phyloP scores from a whole-genome alignment of 2,113 vertebrate species.

The Colius striatus region DNA sequence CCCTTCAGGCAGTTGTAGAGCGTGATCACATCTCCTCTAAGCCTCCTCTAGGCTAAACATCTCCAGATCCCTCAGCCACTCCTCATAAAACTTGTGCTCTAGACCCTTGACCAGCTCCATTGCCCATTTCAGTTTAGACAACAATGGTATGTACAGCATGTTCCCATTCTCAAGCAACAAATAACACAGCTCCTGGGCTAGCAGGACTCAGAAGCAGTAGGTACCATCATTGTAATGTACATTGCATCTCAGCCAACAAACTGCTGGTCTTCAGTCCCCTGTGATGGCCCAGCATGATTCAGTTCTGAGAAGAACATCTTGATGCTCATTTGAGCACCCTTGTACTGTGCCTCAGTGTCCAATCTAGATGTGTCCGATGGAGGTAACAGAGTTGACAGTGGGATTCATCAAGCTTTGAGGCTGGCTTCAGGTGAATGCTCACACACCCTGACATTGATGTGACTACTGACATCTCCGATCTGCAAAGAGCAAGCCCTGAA shows the following conservation, averaged over 20 bases:
- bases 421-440: background rate
- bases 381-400: background rate
- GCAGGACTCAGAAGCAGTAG: background rate
- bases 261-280: background rate
- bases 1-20: no score
- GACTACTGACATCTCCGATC: background rate
- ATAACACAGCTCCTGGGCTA: background rate
- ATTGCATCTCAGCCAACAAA: background rate
- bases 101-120: no score
- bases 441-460: background rate
- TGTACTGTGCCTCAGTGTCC: background rate
- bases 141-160: background rate
- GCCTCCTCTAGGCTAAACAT: no score
- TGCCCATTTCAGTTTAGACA: background rate
- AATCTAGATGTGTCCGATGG: background rate
- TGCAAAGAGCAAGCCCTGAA: background rate
- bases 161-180: no score
- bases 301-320: background rate
- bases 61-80: no score
- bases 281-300: background rate
- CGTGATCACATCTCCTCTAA: no score
- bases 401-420: background rate
- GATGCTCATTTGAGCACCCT: background rate
- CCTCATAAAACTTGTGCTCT: no score
- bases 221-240: accelerated